A percentile compares a stretch with the other conserved stretches of the same genome.
Conservation (phyloP, 2,888 invertebrate species). For the Conus canariensis region DNA sequence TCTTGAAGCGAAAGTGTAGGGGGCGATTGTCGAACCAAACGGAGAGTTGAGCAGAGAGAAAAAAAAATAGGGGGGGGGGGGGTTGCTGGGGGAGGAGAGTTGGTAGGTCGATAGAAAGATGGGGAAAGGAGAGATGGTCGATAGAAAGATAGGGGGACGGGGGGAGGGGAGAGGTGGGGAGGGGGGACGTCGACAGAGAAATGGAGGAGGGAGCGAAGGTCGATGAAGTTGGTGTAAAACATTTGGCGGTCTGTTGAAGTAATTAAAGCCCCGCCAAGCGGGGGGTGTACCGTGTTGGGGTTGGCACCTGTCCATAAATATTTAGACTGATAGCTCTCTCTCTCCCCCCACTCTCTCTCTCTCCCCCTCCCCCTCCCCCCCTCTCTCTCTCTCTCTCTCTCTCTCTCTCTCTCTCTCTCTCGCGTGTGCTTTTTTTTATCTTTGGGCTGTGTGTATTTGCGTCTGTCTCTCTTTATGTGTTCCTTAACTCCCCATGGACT, state of each 20-base stretch:
- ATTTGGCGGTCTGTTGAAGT: neutral
- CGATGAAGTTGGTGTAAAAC: neutral
- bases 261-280: neutral
- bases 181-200: neutral
- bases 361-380: neutral
- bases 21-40: too few relatives aligned
- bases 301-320: too few relatives aligned
- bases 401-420: neutral
- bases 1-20: too few relatives aligned
- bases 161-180: too few relatives aligned
- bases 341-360: neutral
- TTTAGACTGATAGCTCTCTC: neutral
- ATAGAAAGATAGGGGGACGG: too few relatives aligned
- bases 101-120: too few relatives aligned
- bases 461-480: too few relatives aligned
- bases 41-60: too few relatives aligned
- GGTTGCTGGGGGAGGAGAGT: too few relatives aligned
- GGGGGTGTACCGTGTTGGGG: neutral
- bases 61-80: too few relatives aligned
- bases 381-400: conserved; percentile 3
- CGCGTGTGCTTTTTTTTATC: neutral
- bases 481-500: too few relatives aligned
- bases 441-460: neutral
- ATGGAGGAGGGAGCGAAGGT: neutral
- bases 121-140: neutral